Evolutionary conservation across 2,888 invertebrate species (phyloP).

Genomic region (Tachystola acroxantha): DNA sequence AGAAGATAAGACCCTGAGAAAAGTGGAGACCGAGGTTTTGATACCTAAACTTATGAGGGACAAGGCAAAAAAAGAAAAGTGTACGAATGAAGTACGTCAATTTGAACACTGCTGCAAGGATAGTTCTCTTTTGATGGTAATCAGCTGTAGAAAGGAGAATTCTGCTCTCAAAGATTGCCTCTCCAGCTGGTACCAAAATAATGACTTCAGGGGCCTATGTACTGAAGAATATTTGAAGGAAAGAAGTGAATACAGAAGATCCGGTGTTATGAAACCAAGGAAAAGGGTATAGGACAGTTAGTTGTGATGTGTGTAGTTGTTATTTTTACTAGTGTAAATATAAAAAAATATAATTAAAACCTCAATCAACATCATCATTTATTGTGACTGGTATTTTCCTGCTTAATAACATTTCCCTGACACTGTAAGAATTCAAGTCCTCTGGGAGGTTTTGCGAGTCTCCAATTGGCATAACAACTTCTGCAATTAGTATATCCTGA

Average conservation of each 20-base stretch:
- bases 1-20: conserved; percentile 87
- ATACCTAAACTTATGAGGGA: conserved; percentile 94
- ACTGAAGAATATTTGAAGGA: conserved; percentile 89
- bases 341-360: conserved; percentile 26
- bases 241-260: conserved; percentile 88
- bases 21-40: conserved; percentile 92
- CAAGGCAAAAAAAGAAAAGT: conserved; percentile 88
- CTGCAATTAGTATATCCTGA: conserved; percentile 83
- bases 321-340: conserved; percentile 39
- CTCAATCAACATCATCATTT: conserved; percentile 57
- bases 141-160: conserved; percentile 87
- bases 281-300: conserved; percentile 48
- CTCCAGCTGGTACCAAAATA: conserved; percentile 86
- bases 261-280: conserved; percentile 83
- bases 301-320: conserved; percentile 6
- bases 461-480: conserved; percentile 62
- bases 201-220: conserved; percentile 85
- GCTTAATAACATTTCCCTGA: conserved; percentile 81
- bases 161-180: conserved; percentile 83
- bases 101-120: conserved; percentile 86
- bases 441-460: conserved; percentile 53
- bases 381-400: conserved; percentile 69
- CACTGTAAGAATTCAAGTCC: conserved; percentile 73
- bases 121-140: conserved; percentile 82
- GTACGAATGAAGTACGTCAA: conserved; percentile 83